These are phyloP conservation scores for Melieria crassipennis DNA, from an alignment of 2,888 invertebrate species.

Conservation along the genomic window DNA sequence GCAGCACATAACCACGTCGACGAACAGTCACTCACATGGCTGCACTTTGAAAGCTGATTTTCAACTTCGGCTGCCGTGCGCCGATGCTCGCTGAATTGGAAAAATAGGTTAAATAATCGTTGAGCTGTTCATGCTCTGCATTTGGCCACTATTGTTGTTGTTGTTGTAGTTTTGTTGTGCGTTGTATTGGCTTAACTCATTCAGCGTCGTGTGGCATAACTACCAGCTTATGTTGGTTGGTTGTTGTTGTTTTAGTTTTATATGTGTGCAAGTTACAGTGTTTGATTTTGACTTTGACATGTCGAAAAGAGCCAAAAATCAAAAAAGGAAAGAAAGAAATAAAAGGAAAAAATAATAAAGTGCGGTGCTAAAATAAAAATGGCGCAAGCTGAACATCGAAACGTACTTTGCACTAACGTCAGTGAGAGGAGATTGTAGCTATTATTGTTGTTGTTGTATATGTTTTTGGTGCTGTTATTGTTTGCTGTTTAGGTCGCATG, in stretches of 20 bases:
- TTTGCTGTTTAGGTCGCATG: too few relatives aligned
- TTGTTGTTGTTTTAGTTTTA: not conserved
- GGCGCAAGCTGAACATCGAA: too few relatives aligned
- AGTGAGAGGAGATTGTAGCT: too few relatives aligned
- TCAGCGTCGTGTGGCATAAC: not conserved
- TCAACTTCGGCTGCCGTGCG: slow-evolving; percentile 27
- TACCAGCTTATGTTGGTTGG: slow-evolving; percentile 5
- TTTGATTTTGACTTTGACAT: not conserved
- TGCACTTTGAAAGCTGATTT: slow-evolving; percentile 22
- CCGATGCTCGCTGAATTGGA: slow-evolving; percentile 49
- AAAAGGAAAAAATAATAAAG: too few relatives aligned
- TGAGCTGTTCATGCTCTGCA: slow-evolving; percentile 16
- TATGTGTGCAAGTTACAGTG: slow-evolving; percentile 8
- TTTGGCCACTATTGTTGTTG: slow-evolving; percentile 26
- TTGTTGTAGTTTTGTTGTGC: slow-evolving; percentile 6
- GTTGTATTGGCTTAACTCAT: not conserved
- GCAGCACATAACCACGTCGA: not conserved
- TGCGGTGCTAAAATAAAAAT: too few relatives aligned
- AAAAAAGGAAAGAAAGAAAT: too few relatives aligned
- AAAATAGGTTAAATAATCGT: slow-evolving; percentile 58
- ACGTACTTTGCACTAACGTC: too few relatives aligned
- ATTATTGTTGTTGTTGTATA: too few relatives aligned
- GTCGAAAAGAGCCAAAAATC: too few relatives aligned
- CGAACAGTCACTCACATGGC: slow-evolving; percentile 12
- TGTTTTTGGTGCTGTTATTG: too few relatives aligned